Conservation (phyloP, 2,113 vertebrate species). For the Sinocyclocheilus grahami region DNA sequence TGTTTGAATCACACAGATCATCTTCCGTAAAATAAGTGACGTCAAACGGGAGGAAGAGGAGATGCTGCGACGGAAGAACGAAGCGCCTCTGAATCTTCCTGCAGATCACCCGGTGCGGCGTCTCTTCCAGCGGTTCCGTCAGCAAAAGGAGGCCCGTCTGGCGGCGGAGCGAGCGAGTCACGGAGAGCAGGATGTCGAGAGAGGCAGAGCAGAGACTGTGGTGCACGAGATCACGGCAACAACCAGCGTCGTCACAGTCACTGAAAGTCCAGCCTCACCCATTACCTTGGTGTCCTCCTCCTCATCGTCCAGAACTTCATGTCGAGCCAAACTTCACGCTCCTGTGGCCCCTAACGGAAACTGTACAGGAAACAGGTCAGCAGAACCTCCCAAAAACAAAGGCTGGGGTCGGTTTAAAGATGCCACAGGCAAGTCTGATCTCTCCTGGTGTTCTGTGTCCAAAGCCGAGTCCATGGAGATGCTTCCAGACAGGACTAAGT, state of each 20-base stretch:
- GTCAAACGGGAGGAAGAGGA: conserved; percentile 95
- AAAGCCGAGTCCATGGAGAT: conserved; percentile 97
- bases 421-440: conserved; percentile 79
- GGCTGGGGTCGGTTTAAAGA: conserved; percentile 92
- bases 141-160: conserved; percentile 89
- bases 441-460: conserved; percentile 87
- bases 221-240: conserved; percentile 73
- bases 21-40: conserved; percentile 94
- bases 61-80: conserved; percentile 87
- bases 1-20: conserved; percentile 76
- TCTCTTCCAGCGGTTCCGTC: conserved; percentile 92
- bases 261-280: conserved; percentile 80
- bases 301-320: conserved; percentile 61
- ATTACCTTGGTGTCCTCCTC: conserved; percentile 66
- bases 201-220: conserved; percentile 71
- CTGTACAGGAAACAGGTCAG: conserved; percentile 66
- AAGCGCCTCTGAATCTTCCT: conserved; percentile 89
- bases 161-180: conserved; percentile 73
- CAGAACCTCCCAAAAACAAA: conserved; percentile 79
- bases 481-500: conserved; percentile 88
- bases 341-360: conserved; percentile 62
- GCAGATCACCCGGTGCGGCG: conserved; percentile 90
- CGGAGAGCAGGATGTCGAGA: conserved; percentile 79
- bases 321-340: conserved; percentile 78
- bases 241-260: conserved; percentile 82